These are phyloP conservation scores for Bucco capensis DNA, from an alignment of 2,113 vertebrate genomes.

Conservation along the genomic window DNA sequence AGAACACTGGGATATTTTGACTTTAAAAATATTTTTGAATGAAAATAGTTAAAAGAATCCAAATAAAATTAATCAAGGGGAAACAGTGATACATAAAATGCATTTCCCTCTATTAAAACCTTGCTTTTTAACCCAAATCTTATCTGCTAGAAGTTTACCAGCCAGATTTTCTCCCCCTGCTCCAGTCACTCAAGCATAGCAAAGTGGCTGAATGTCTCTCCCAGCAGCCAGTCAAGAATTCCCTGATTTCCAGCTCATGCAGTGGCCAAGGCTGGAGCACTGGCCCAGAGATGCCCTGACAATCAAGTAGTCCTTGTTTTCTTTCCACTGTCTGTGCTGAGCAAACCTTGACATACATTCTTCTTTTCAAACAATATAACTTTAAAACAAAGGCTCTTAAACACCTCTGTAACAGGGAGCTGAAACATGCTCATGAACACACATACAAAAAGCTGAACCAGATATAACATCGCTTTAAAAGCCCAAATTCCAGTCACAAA, in stretches of 20 bases:
- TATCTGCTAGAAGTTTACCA: constrained; percentile 11
- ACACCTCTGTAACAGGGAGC: neutral
- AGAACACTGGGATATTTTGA: neutral
- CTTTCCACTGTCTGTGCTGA: neutral
- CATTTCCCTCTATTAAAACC: neutral
- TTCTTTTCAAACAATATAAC: neutral
- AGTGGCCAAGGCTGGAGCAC: neutral
- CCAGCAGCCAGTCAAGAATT: constrained; percentile 21
- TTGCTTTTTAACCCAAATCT: neutral
- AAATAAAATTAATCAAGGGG: neutral
- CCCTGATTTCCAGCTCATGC: neutral
- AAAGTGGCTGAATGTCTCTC: neutral
- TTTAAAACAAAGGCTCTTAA: neutral
- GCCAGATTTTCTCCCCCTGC: neutral
- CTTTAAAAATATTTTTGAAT: neutral
- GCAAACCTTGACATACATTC: neutral
- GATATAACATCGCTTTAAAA: neutral
- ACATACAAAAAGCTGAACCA: neutral
- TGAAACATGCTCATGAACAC: neutral
- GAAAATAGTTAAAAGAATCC: neutral
- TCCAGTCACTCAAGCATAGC: neutral
- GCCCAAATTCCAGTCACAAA: neutral
- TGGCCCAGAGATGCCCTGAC: neutral
- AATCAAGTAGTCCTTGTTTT: neutral
- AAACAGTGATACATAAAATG: neutral